These are phyloP conservation scores for Agonopterix arenella DNA, from an alignment of 2,888 invertebrate species.

Conservation along the genomic window DNA sequence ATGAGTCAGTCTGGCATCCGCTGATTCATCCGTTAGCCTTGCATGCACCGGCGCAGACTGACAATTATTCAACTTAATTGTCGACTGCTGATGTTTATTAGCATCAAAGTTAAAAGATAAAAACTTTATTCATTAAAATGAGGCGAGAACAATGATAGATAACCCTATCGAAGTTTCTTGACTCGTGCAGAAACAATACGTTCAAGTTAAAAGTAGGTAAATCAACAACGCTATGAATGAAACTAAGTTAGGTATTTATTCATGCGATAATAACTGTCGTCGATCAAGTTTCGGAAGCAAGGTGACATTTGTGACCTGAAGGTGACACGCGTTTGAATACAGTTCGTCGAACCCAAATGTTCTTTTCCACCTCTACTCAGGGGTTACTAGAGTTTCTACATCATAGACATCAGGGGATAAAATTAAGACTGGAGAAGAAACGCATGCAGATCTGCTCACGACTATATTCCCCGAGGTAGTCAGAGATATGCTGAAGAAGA, in stretches of 20 bases:
- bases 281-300: conserved; percentile 67
- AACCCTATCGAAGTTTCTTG: neutral
- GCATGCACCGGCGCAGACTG: conserved; percentile 39
- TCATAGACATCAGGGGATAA: no score
- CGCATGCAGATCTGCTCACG: no score
- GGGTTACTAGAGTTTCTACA: conserved; percentile 4
- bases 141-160: neutral
- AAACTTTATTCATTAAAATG: no score
- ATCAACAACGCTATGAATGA: conserved; percentile 15
- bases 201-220: neutral
- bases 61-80: no score
- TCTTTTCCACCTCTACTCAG: conserved; percentile 26
- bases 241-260: conserved; percentile 38
- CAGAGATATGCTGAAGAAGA: no score
- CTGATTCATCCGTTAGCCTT: conserved; percentile 63
- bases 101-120: no score
- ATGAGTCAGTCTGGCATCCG: conserved; percentile 38
- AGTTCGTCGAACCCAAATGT: conserved; percentile 56
- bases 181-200: neutral
- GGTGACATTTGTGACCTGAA: conserved; percentile 67
- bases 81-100: no score
- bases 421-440: no score
- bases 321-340: conserved; percentile 54
- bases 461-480: no score
- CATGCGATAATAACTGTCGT: conserved; percentile 51